Evolutionary conservation across 2,113 vertebrate species (phyloP), one percentile per base, ranked within the genome.

Genomic region (Calcarius ornatus): DNA sequence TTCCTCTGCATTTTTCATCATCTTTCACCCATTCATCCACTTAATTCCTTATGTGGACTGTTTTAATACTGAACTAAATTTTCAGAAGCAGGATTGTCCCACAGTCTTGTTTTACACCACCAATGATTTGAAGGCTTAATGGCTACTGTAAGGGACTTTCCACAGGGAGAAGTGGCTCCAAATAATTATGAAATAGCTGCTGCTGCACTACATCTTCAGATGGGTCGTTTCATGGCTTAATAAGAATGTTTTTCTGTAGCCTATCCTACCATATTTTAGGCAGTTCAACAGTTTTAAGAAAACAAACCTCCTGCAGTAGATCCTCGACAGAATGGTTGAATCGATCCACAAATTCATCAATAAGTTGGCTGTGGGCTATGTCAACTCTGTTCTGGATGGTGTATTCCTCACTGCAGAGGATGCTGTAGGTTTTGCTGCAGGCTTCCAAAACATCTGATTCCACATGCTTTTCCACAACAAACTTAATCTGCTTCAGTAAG

Each of bases 371-470:
- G 96, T 99, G 99, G 61, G 99, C 99, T 81, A 99, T 99, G 97
- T 99, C 99, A 92, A 99, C 99, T 80, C 99, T 98, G 96, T 99
- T 99, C 98, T 99, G 99, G 97, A 99, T 99, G 81, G 99, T 99
- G 96, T 99, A 99, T 64, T 99, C 99, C 90, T 99, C 99, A 40
- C 99, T 99, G 97, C 99, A 99, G 79, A 99, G 98, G 92, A 99
- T 99, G 97, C 99, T 99, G 96, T 99, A 99, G 33, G 99, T 99
- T 98, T 99, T 99, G 95, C 99, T 99, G 98, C 99, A 99, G 66
- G 99, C 99, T 97, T 99, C 99, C 6, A 99, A 97, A 84, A 99
- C 99, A 86, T 99, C 99, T 6, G 98, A 98, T 92, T 99, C 99
- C 21, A 99, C 99, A 19, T 99, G 99, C 96, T 99, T 99, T 92